Evolutionary conservation across 2,113 vertebrate species (phyloP).

Genomic region (Leptodactylus fuscus): DNA sequence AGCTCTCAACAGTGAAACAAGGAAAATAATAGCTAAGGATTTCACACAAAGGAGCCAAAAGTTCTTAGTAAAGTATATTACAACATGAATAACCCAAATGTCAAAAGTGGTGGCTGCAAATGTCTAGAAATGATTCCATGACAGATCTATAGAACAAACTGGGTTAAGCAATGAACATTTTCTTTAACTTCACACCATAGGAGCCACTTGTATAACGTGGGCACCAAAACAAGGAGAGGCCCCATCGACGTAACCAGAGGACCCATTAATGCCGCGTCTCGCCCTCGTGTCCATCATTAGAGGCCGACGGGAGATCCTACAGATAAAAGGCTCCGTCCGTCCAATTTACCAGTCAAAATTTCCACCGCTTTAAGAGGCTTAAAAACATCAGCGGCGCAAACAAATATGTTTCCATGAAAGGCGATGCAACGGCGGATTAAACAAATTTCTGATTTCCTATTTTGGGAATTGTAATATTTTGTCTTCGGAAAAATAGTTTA

Average conservation of each 20-base stretch:
- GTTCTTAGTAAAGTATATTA: too few species aligned
- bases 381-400: constrained; percentile 27
- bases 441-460: constrained; percentile 59
- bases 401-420: constrained; percentile 62
- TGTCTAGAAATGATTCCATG: too few species aligned
- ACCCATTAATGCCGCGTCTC: neutral
- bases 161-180: neutral
- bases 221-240: neutral
- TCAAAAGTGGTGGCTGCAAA: too few species aligned
- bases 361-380: constrained; percentile 11
- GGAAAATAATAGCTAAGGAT: too few species aligned
- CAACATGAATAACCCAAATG: too few species aligned
- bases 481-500: constrained; percentile 69
- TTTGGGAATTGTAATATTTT: constrained; percentile 62
- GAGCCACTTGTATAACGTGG: neutral
- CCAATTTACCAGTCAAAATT: constrained; percentile 14
- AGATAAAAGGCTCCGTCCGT: constrained; percentile 21
- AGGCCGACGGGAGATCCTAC: neutral
- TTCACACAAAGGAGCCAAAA: too few species aligned
- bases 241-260: neutral
- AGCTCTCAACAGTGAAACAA: too few species aligned
- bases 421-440: constrained; percentile 61
- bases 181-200: neutral
- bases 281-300: constrained; percentile 24
- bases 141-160: too few species aligned